Percentiles rank a stretch among this genome's conserved stretches.
Conservation (phyloP, 2,113 vertebrate genomes). For the Oxyura jamaicensis region DNA sequence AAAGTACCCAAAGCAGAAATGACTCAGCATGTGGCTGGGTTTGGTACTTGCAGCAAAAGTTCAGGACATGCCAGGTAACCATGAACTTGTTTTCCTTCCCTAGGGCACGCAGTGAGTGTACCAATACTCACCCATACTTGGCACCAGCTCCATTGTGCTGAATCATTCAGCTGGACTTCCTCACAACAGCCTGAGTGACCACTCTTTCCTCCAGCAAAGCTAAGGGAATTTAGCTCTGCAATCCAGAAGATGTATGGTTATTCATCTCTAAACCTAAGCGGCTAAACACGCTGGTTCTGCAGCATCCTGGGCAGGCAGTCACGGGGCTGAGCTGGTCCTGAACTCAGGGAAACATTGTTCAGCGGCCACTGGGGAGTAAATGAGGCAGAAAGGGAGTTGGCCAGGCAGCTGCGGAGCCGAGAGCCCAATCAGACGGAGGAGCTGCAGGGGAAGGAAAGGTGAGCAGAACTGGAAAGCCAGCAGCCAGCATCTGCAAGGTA, state of each 20-base stretch:
- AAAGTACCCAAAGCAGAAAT: not conserved
- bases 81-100: not conserved
- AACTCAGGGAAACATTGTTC: not conserved
- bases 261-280: not conserved
- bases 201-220: not conserved
- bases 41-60: not conserved
- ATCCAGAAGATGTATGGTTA: not conserved
- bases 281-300: not conserved
- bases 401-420: not conserved
- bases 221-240: not conserved
- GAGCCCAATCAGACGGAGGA: constrained; percentile 11
- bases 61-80: not conserved
- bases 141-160: not conserved
- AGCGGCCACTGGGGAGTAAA: constrained; percentile 21
- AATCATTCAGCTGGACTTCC: not conserved
- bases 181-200: not conserved
- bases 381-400: constrained; percentile 51
- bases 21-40: not conserved
- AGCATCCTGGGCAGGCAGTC: not conserved
- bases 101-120: not conserved
- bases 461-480: not conserved
- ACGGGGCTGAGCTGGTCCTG: not conserved
- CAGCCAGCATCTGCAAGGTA: not conserved
- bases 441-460: constrained; percentile 26
- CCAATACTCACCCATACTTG: not conserved